Percentiles rank a stretch among this genome's conserved stretches.
Evolutionary conservation across 53 echinoderm and acorn worm genomes (phyloP).

Genomic region (Apostichopus leukothele): DNA sequence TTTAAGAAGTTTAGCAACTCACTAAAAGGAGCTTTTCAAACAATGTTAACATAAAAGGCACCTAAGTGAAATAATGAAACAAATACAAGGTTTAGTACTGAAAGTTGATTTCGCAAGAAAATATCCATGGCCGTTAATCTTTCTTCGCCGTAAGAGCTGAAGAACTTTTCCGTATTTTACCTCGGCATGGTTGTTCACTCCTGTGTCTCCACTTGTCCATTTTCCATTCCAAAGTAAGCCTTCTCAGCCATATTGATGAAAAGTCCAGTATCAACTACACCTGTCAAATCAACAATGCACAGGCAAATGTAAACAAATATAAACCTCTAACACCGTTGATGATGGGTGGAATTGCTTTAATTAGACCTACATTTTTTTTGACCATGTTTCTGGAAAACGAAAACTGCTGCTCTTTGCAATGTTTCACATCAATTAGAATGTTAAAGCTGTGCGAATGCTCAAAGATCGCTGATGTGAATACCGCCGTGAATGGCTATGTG

Average conservation of each 20-base stretch:
- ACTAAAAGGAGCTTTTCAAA: background rate
- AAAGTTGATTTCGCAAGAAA: background rate
- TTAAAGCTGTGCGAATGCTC: too few relatives aligned
- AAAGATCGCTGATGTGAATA: too few relatives aligned
- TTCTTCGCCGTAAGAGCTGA: background rate
- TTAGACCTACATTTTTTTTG: too few relatives aligned
- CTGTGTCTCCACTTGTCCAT: constrained; percentile 69
- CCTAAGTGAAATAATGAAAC: background rate
- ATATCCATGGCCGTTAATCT: background rate
- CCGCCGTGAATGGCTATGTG: too few relatives aligned
- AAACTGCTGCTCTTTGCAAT: too few relatives aligned
- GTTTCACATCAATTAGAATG: too few relatives aligned
- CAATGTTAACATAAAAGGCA: background rate
- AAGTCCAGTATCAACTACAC: constrained; percentile 94
- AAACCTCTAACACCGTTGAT: background rate
- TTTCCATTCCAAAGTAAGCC: constrained; percentile 98
- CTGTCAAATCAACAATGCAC: constrained; percentile 43
- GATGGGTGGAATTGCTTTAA: too few relatives aligned
- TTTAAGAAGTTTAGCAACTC: background rate
- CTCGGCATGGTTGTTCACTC: background rate
- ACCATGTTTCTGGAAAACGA: too few relatives aligned
- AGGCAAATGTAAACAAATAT: background rate
- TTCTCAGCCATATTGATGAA: constrained; percentile 98
- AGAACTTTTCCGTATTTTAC: background rate
- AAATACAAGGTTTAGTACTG: constrained; percentile 9